These are phyloP conservation scores for Acropora tenuis DNA, from an alignment of 64 coral and sea anemone species.

Conservation along the genomic window DNA sequence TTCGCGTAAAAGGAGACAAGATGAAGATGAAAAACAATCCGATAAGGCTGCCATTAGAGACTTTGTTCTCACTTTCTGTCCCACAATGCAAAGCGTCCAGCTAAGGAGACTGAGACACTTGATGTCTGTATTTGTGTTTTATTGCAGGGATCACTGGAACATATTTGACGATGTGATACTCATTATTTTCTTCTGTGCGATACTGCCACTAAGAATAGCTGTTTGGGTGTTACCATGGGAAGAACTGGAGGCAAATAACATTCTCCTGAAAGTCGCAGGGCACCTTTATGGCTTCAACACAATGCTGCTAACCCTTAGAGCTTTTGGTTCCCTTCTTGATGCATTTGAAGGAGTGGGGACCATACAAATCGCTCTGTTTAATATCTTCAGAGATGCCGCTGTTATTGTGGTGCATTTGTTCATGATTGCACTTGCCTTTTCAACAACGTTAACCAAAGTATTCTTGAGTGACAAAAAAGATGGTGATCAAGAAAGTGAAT, in stretches of 20 bases:
- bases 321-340: slow-evolving; percentile 52
- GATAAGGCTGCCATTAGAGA: too few relatives aligned
- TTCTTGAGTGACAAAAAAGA: slow-evolving; percentile 1
- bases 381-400: not conserved
- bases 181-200: slow-evolving; percentile 5
- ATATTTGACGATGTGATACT: slow-evolving; percentile 18
- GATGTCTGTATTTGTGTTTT: not conserved
- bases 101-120: too few relatives aligned
- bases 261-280: not conserved
- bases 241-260: not conserved
- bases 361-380: slow-evolving; percentile 43
- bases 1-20: too few relatives aligned
- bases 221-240: not conserved
- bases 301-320: slow-evolving; percentile 49
- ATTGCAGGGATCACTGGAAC: slow-evolving; percentile 50
- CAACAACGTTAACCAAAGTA: slow-evolving; percentile 30
- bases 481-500: not conserved
- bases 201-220: slow-evolving; percentile 31
- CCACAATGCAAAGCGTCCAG: too few relatives aligned
- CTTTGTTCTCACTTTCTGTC: too few relatives aligned
- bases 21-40: too few relatives aligned
- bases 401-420: slow-evolving; percentile 15
- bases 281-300: slow-evolving; percentile 61
- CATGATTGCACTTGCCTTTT: slow-evolving; percentile 16
- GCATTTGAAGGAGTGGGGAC: not conserved